Evolutionary conservation across 2,113 vertebrate species (phyloP).

Genomic region (Ciconia maguari): DNA sequence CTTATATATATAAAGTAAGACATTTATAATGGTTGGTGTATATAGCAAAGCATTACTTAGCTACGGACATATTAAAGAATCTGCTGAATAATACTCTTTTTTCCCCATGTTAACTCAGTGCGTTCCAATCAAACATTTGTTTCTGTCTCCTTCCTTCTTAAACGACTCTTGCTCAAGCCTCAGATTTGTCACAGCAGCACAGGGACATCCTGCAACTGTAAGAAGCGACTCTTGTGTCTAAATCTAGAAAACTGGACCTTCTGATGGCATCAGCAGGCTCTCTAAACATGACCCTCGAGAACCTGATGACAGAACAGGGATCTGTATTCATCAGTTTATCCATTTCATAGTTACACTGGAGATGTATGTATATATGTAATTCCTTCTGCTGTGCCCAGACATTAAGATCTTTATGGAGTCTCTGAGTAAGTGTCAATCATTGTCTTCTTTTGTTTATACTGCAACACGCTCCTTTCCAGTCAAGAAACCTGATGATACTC

Average conservation of each 20-base stretch:
- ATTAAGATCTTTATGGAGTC: neutral
- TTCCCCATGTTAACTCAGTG: neutral
- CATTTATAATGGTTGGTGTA: neutral
- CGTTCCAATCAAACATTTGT: neutral
- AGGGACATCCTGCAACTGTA: neutral
- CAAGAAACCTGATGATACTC: neutral
- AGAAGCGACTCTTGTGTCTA: neutral
- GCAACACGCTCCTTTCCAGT: neutral
- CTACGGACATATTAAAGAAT: neutral
- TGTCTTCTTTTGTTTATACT: neutral
- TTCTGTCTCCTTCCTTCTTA: neutral
- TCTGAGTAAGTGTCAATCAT: neutral
- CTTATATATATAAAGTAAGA: neutral
- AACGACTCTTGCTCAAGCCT: neutral
- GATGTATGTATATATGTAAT: neutral
- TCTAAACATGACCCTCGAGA: neutral
- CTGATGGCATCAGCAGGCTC: neutral
- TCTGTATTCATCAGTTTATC: neutral
- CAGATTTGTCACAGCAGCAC: neutral
- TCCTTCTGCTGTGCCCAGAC: neutral
- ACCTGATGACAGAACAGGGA: neutral
- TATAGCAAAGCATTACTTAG: neutral
- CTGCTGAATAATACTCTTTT: neutral
- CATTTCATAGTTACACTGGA: neutral
- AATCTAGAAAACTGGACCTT: neutral